Conservation (phyloP, 2,888 invertebrate species). For the Eurois occulta region DNA sequence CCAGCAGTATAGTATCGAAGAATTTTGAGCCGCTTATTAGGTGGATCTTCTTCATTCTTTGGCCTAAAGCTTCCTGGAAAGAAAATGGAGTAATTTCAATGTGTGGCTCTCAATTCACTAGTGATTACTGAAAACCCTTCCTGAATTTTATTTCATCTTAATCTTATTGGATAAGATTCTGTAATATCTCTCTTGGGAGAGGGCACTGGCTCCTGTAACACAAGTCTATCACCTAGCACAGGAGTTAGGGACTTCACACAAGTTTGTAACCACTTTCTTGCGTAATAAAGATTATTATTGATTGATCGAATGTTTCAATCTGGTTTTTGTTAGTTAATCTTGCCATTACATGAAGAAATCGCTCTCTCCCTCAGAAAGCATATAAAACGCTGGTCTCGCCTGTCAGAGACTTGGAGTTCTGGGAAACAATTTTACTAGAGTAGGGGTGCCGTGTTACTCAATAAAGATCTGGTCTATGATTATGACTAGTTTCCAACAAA, state of each 20-base stretch:
- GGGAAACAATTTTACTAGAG: not conserved
- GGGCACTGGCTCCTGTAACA: too few relatives aligned
- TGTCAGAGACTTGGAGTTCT: not conserved
- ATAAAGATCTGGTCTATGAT: not conserved
- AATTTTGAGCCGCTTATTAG: slow-evolving; percentile 70
- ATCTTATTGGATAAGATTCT: too few relatives aligned
- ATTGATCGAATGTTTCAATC: not conserved
- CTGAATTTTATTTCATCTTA: too few relatives aligned
- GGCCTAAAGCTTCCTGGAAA: slow-evolving; percentile 70
- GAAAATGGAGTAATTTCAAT: not conserved
- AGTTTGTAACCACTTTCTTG: too few relatives aligned
- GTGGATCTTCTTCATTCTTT: slow-evolving; percentile 69
- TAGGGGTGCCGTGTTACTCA: not conserved
- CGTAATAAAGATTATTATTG: too few relatives aligned
- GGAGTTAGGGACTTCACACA: too few relatives aligned
- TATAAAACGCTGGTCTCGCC: not conserved
- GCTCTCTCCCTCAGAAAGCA: not conserved
- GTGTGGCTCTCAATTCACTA: too few relatives aligned
- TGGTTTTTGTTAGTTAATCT: not conserved
- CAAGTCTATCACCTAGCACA: too few relatives aligned
- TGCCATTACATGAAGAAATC: not conserved
- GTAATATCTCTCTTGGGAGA: too few relatives aligned
- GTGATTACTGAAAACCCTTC: too few relatives aligned
- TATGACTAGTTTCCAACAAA: not conserved
- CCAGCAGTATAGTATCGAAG: slow-evolving; percentile 62